Conservation (phyloP, 92 coral and sea anemone species). For the Virgularia gustaviana region DNA sequence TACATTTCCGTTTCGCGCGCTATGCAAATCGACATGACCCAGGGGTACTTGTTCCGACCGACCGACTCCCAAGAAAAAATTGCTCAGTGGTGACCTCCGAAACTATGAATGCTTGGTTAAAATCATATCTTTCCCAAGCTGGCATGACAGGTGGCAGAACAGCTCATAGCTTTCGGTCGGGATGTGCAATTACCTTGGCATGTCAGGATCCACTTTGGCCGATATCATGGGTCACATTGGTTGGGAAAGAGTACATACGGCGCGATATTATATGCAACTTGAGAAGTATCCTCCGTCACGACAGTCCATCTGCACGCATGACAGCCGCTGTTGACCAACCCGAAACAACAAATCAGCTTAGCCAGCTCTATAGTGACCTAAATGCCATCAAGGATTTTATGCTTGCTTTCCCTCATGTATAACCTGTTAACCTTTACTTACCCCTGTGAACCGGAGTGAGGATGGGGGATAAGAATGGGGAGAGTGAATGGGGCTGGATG, state of each 20-base stretch:
- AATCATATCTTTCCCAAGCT: constrained; percentile 24
- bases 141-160: constrained; percentile 41
- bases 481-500: neutral
- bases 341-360: constrained; percentile 11
- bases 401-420: constrained; percentile 19
- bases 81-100: constrained; percentile 25
- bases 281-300: constrained; percentile 49
- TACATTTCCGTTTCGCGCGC: constrained; percentile 41
- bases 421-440: neutral
- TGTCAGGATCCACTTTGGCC: constrained; percentile 49
- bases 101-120: constrained; percentile 35
- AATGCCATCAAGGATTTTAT: constrained; percentile 50
- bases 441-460: neutral
- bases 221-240: constrained; percentile 56
- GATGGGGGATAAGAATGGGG: neutral
- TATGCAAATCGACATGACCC: constrained; percentile 39
- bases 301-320: constrained; percentile 31
- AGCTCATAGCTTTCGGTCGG: constrained; percentile 50
- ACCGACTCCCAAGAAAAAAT: constrained; percentile 11
- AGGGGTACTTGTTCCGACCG: constrained; percentile 44
- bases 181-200: constrained; percentile 47
- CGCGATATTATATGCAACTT: constrained; percentile 51
- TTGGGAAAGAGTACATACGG: constrained; percentile 58
- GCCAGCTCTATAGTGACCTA: constrained; percentile 39
- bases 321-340: constrained; percentile 44